phyloP scores from a whole-genome alignment of 1,140 invertebrate species.

The Leptinotarsa defecta region DNA sequence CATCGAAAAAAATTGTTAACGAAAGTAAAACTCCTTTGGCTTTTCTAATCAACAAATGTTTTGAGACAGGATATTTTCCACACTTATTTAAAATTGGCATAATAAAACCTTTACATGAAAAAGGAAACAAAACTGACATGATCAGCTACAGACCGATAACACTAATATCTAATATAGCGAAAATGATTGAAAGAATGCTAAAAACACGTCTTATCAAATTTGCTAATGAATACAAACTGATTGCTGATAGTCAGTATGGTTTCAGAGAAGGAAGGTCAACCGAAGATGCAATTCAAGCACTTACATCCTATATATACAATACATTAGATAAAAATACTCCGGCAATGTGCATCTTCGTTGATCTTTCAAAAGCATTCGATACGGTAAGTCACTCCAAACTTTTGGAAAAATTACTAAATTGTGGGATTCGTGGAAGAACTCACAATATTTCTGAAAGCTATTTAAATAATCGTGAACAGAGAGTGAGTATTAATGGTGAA shows the following conservation, averaged over 20 bases:
- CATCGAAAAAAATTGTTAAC: slow-evolving; percentile 26
- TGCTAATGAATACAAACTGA: slow-evolving; percentile 22
- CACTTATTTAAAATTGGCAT: slow-evolving; percentile 28
- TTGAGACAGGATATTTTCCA: slow-evolving; percentile 27
- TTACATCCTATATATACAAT: slow-evolving; percentile 13
- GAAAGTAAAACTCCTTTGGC: slow-evolving; percentile 16
- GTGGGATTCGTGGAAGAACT: slow-evolving; percentile 20
- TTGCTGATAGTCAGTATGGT: slow-evolving; percentile 19
- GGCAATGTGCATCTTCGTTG: slow-evolving; percentile 13
- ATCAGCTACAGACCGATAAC: slow-evolving; percentile 34
- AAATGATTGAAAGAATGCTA: slow-evolving; percentile 33
- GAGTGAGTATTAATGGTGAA: neutral
- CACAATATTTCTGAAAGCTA: slow-evolving; percentile 18
- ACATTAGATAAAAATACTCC: slow-evolving; percentile 19
- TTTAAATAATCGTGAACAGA: slow-evolving; percentile 12
- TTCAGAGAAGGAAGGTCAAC: slow-evolving; percentile 22
- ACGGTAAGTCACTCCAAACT: slow-evolving; percentile 24
- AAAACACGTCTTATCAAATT: slow-evolving; percentile 22
- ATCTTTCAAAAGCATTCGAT: slow-evolving; percentile 30
- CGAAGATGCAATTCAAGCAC: slow-evolving; percentile 19
- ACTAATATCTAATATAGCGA: slow-evolving; percentile 32
- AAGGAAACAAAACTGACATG: slow-evolving; percentile 17
- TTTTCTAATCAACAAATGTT: slow-evolving; percentile 24
- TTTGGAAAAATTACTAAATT: slow-evolving; percentile 14
- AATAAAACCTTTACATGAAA: slow-evolving; percentile 33